These are phyloP conservation scores for Ammodramus savannarum DNA, from an alignment of 2,113 vertebrate genomes.

Conservation along the genomic window DNA sequence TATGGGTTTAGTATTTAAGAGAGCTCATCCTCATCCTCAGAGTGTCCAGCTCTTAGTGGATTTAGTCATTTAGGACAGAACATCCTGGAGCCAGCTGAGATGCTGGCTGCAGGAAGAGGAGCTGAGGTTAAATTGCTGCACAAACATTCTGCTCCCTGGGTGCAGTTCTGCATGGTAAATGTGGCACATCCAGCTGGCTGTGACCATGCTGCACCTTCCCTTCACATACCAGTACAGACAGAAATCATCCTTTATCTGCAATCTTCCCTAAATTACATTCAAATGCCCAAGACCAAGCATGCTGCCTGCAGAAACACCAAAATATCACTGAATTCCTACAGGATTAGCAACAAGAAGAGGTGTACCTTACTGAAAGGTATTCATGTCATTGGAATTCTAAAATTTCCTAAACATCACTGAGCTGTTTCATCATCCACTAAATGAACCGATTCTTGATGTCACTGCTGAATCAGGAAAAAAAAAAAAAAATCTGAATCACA, in stretches of 20 bases:
- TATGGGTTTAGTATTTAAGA: no score
- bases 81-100: not conserved
- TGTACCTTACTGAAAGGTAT: not conserved
- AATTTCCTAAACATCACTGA: not conserved
- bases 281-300: not conserved
- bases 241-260: not conserved
- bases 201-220: not conserved
- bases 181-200: fast-evolving
- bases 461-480: not conserved
- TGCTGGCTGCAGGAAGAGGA: not conserved
- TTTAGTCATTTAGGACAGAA: not conserved
- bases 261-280: not conserved
- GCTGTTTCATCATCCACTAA: not conserved
- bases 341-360: not conserved
- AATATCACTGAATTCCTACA: not conserved
- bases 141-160: not conserved
- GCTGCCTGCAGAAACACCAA: not conserved
- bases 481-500: not conserved
- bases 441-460: not conserved
- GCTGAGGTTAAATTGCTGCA: not conserved
- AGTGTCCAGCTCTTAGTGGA: not conserved
- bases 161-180: not conserved
- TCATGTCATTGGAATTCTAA: not conserved
- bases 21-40: no score
- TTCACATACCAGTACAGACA: not conserved